Percentiles rank a stretch among this genome's conserved stretches.
These are phyloP conservation scores for Cyclura pinguis DNA, from an alignment of 2,797 vertebrate genomes.

Conservation along the genomic window DNA sequence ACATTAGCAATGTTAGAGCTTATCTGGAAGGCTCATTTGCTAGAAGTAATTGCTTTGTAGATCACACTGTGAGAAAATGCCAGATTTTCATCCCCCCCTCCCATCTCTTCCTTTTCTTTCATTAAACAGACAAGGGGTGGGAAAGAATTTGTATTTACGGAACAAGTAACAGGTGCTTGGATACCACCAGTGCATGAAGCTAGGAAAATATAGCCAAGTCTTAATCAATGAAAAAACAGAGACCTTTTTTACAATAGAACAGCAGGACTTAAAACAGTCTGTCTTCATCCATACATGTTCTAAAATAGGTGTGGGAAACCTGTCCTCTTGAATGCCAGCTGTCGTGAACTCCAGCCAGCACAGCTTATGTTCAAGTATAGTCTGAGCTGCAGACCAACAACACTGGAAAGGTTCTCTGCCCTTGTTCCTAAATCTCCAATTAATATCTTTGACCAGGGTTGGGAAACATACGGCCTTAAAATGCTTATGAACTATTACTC, in stretches of 20 bases:
- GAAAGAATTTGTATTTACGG: conserved; percentile 50
- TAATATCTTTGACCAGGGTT: no score
- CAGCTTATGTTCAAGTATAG: not conserved
- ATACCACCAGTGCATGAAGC: conserved; percentile 38
- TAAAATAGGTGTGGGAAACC: not conserved
- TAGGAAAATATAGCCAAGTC: conserved; percentile 38
- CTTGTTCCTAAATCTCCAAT: no score
- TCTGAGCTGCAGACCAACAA: not conserved
- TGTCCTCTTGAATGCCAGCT: not conserved
- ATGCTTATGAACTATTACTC: no score
- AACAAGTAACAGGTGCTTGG: conserved; percentile 74
- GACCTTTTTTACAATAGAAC: conserved; percentile 34
- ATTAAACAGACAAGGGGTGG: conserved; percentile 63
- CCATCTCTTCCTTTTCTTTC: not conserved
- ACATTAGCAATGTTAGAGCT: conserved; percentile 77
- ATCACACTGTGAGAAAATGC: conserved; percentile 80
- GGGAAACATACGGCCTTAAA: no score
- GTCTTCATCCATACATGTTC: conserved; percentile 5
- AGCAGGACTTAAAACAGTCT: not conserved
- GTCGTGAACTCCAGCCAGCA: not conserved
- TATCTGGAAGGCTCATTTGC: conserved; percentile 78
- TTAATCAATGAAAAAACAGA: conserved; percentile 41
- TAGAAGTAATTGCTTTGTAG: conserved; percentile 65
- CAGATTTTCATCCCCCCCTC: conserved; percentile 72
- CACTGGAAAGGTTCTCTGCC: no score